Conservation (phyloP, 2,797 vertebrate genomes). For the Acanthurus leucopareius region DNA sequence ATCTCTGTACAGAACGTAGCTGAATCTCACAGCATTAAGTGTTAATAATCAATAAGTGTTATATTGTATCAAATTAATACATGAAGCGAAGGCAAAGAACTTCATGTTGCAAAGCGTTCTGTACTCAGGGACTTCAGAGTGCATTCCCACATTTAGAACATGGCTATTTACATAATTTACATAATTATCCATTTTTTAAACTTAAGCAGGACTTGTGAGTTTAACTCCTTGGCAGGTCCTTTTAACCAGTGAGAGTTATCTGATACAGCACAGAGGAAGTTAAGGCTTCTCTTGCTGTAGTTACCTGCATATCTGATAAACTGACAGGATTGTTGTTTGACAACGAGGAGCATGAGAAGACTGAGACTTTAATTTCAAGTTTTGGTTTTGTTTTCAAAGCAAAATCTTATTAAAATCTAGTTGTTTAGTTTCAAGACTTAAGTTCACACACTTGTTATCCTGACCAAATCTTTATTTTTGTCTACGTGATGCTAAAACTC, state of each 20-base stretch:
- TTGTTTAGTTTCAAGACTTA: background rate
- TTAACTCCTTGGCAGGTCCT: background rate
- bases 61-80: background rate
- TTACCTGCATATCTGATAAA: too few species aligned
- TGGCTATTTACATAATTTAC: constrained; percentile 3
- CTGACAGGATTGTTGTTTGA: too few species aligned
- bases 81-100: background rate
- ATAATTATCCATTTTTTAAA: background rate
- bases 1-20: background rate
- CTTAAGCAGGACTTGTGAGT: background rate
- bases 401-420: too few species aligned
- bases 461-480: background rate
- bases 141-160: background rate
- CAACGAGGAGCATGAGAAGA: too few species aligned
- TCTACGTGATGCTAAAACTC: background rate
- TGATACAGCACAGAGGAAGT: background rate
- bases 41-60: background rate
- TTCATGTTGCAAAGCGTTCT: background rate
- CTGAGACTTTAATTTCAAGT: too few species aligned
- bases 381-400: too few species aligned
- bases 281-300: too few species aligned
- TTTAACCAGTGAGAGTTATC: background rate
- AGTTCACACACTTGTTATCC: background rate
- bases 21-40: background rate
- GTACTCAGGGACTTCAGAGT: background rate